A percentile compares a stretch with the other conserved stretches of the same genome.
phyloP scores from a whole-genome alignment of 1,140 invertebrate species.

The Phortica variegata region DNA sequence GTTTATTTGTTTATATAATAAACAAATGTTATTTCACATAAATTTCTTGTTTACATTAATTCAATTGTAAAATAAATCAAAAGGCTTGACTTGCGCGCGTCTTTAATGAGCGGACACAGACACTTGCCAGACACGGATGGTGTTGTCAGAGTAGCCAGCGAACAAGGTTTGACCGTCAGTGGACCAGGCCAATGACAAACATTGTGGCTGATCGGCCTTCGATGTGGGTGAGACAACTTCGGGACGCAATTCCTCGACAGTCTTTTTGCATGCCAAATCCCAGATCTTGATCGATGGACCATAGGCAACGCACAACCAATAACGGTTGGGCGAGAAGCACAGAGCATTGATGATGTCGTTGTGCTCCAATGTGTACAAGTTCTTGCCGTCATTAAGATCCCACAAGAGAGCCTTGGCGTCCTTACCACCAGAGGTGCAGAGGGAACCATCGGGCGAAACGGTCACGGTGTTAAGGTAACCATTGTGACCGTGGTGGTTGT shows the following conservation, averaged over 20 bases:
- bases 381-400: conserved; percentile 99
- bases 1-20: conserved; percentile 30
- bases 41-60: no score
- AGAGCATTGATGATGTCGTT: conserved; percentile 98
- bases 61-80: no score
- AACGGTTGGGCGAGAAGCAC: conserved; percentile 99
- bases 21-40: conserved; percentile 23
- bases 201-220: conserved; percentile 91
- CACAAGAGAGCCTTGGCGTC: conserved; percentile 99
- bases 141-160: conserved; percentile 98
- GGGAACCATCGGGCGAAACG: conserved; percentile 97
- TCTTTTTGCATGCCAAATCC: conserved; percentile 99
- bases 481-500: conserved; percentile 95
- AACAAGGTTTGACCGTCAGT: conserved; percentile 98
- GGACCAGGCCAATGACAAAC: conserved; percentile 97
- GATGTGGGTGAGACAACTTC: conserved; percentile 78
- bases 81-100: no score
- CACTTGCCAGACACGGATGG: conserved; percentile 98
- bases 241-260: conserved; percentile 96
- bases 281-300: conserved; percentile 99
- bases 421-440: conserved; percentile 99
- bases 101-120: conserved; percentile 66
- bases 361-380: conserved; percentile 97
- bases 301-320: conserved; percentile 99
- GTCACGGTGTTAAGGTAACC: conserved; percentile 99